phyloP scores from a whole-genome alignment of 2,113 vertebrate genomes.

The Acrocephalus arundinaceus region DNA sequence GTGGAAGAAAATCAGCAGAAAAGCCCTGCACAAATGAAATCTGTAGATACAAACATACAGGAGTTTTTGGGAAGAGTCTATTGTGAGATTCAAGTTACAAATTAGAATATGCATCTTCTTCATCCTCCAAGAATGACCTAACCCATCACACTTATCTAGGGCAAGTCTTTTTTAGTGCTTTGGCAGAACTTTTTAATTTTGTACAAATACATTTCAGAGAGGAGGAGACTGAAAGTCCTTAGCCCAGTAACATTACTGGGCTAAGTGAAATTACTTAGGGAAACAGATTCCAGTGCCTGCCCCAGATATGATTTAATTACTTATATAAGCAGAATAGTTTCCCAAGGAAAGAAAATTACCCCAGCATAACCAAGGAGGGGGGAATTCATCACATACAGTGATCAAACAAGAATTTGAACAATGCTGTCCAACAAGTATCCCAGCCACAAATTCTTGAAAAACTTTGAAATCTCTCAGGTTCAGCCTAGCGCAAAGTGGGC shows the following conservation, averaged over 20 bases:
- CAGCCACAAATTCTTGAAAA: background rate
- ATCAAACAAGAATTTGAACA: background rate
- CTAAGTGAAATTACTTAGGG: constrained; percentile 26
- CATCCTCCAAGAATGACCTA: background rate
- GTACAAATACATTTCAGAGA: background rate
- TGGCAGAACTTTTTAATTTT: background rate
- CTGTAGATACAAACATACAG: background rate
- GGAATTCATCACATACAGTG: background rate
- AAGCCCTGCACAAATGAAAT: background rate
- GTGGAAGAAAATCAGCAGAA: background rate
- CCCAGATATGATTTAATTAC: constrained; percentile 42
- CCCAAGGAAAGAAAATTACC: background rate
- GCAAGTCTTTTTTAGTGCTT: background rate
- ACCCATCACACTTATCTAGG: background rate
- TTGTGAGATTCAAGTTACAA: background rate
- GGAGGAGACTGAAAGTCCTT: background rate
- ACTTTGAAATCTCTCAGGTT: background rate
- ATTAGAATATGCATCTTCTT: background rate
- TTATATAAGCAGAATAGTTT: background rate
- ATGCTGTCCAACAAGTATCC: background rate
- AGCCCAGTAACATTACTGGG: constrained; percentile 26
- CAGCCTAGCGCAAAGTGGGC: background rate
- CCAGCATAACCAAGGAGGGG: background rate
- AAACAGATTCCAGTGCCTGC: constrained; percentile 16
- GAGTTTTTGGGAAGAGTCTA: background rate